A percentile compares a stretch with the other conserved stretches of the same genome.
Conservation (phyloP, 2,797 vertebrate genomes). For the Thaleichthys pacificus region DNA sequence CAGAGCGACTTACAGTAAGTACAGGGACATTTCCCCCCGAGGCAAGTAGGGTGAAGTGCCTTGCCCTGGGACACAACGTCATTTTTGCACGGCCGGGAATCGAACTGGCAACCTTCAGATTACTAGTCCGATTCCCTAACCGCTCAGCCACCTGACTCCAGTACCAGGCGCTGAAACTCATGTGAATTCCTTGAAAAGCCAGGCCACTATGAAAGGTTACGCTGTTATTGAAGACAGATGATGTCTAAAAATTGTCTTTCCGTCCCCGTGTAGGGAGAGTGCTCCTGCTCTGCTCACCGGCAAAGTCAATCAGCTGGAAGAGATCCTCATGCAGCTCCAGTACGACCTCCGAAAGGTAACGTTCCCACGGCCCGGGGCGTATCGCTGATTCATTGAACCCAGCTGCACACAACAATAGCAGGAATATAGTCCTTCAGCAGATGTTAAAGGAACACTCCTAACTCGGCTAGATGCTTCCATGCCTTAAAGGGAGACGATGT, state of each 20-base stretch:
- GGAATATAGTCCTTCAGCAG: background rate
- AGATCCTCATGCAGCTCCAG: conserved; percentile 83
- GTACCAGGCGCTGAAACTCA: background rate
- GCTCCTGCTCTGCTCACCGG: conserved; percentile 78
- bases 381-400: background rate
- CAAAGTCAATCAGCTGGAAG: conserved; percentile 85
- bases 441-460: background rate
- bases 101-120: too few species aligned
- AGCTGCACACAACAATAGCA: background rate
- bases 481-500: background rate
- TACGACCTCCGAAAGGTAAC: conserved; percentile 83
- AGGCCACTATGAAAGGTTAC: background rate
- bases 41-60: too few species aligned
- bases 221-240: background rate
- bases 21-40: too few species aligned
- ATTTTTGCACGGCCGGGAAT: too few species aligned
- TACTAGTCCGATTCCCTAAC: too few species aligned
- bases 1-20: too few species aligned
- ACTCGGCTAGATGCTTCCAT: background rate
- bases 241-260: background rate
- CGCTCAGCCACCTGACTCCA: too few species aligned
- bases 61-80: too few species aligned
- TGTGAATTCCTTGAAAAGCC: background rate
- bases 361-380: background rate
- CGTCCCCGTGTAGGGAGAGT: conserved; percentile 62